Evolutionary conservation across 2,797 vertebrate genomes (phyloP), one percentile per base, ranked within the genome.

Genomic region (Echeneis naucrates): DNA sequence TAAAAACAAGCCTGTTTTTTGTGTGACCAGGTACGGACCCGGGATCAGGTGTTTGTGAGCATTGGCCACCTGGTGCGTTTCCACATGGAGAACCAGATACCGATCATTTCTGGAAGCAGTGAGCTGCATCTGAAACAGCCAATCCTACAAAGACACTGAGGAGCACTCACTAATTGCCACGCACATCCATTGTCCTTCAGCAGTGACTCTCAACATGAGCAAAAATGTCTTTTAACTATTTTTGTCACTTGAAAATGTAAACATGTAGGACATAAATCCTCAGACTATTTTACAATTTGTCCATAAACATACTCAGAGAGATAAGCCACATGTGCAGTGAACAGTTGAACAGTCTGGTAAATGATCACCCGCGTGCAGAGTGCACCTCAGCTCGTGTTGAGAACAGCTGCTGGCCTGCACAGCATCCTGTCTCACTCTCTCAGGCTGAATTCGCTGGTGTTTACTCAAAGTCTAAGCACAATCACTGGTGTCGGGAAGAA

Each of bases 61-160:
- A 94, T 98, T 1, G 93, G 94, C 60, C 97, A 98, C 84, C 94
- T 98, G 84, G 97, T 98, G 88, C 94, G 94, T 40, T 97, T 97
- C 80, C 96, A 98, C 80, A 95, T 98, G 96, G 95, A 96, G 89
- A 97, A 96, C 72, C 95, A 95, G 85, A 91, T 94, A 85, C 97
- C 97, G 63, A 97, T 98, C 63, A 81, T 97, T 75, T 97, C 96
- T 78, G 97, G 95, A 81, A 95, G 94, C 94, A 96, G 95, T 6
- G 95, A 97, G 94, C 93, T 98, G 78, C 95, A 90, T 84, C 94
- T 98, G 91, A 96, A 95, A 73, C 95, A 97, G 83, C 96, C 96
- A 48, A 93, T 98, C 64, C 77, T 89, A 1, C 90, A 84, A 19
- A 88, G 79, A 54, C 86, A 85, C 73, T 86, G 60, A 80, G 42